Evolutionary conservation across 2,797 vertebrate genomes (phyloP).

Genomic region (Etheostoma nigrum): DNA sequence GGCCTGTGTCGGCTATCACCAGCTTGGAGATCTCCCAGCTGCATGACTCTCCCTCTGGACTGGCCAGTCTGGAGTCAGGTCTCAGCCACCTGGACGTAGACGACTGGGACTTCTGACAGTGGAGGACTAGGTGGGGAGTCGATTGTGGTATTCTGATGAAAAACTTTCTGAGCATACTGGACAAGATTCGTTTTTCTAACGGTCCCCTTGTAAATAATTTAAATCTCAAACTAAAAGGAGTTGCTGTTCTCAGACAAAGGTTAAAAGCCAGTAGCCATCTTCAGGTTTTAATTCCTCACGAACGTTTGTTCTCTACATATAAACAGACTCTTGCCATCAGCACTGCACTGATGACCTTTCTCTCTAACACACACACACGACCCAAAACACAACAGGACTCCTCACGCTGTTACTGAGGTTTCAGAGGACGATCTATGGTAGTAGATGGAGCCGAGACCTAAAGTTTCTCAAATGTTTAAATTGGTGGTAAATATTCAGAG

Average conservation of each 20-base stretch:
- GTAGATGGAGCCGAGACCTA: conserved; percentile 14
- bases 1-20: conserved; percentile 91
- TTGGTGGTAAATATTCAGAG: conserved; percentile 57
- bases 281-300: conserved; percentile 61
- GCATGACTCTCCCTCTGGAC: conserved; percentile 84
- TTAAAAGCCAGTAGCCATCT: conserved; percentile 73
- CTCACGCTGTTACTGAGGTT: conserved; percentile 17
- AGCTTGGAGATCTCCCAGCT: conserved; percentile 84
- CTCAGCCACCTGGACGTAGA: conserved; percentile 95
- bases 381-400: conserved; percentile 31
- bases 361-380: conserved; percentile 26
- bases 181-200: conserved; percentile 53
- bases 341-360: conserved; percentile 66
- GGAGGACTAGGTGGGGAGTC: conserved; percentile 29
- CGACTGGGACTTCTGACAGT: conserved; percentile 97
- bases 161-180: conserved; percentile 36
- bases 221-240: conserved; percentile 44
- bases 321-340: conserved; percentile 54
- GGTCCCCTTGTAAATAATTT: conserved; percentile 63
- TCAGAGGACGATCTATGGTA: conserved; percentile 38
- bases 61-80: conserved; percentile 91
- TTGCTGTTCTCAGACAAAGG: conserved; percentile 53
- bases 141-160: conserved; percentile 24
- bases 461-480: conserved; percentile 34
- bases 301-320: conserved; percentile 65